Evolutionary conservation across 2,113 vertebrate genomes (phyloP).

Genomic region (Pardalotus punctatus): DNA sequence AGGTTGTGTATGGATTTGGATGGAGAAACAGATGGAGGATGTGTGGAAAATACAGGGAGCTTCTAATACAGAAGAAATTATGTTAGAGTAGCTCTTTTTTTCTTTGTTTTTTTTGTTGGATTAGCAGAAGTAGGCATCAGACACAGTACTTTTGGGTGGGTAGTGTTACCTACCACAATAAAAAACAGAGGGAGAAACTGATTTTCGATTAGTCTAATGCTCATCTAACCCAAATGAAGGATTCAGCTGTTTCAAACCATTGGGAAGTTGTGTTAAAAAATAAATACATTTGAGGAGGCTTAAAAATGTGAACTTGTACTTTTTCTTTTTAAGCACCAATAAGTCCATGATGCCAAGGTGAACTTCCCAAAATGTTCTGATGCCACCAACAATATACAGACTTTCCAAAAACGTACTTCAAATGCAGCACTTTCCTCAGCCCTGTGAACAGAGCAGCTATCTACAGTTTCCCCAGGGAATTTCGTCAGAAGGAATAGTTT

Average conservation of each 20-base stretch:
- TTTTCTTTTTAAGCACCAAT: neutral
- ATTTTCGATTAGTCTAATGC: neutral
- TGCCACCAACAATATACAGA: neutral
- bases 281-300: neutral
- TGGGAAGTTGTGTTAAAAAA: neutral
- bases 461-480: neutral
- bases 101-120: neutral
- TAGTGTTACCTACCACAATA: neutral
- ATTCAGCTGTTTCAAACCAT: neutral
- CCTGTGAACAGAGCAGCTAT: neutral
- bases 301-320: neutral
- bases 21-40: neutral
- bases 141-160: neutral
- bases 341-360: neutral
- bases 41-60: neutral
- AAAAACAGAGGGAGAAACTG: neutral
- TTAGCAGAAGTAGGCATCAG: neutral
- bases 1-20: neutral
- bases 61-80: neutral
- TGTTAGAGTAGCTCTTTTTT: neutral
- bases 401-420: neutral
- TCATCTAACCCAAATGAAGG: neutral
- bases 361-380: neutral
- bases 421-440: neutral
- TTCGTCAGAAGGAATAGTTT: neutral